Evolutionary conservation across 2,113 vertebrate species (phyloP), one percentile per base, ranked within the genome.

Genomic region (Albula glossodonta): DNA sequence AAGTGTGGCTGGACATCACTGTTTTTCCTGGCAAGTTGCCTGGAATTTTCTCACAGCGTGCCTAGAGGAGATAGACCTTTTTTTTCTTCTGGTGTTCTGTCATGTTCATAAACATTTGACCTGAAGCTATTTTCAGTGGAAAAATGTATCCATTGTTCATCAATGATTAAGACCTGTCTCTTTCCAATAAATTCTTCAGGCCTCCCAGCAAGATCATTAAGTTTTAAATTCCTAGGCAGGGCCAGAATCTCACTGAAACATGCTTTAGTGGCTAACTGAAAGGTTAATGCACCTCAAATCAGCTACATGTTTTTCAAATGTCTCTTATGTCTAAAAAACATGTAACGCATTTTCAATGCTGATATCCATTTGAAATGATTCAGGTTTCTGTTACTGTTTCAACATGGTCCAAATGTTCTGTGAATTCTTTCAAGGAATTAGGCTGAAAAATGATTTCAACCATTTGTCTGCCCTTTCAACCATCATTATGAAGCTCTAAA

Each of bases 11-110:
- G 83, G 74, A 66, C 13, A 70, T 81, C 12, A 3, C 66, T 88
- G 22, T 79, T 88, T 91, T 87, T 92, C 89, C 92, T 93, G 91
- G 91, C 90, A 9, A 13, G 60, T 66, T 78, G 85, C 92, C 91
- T 89, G 82, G 90, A 88, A 25, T 70, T 88, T 81, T 86, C 60
- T 63, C 1, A 48, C 57, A 50, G 84, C 87, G 11, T 85, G 6
- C 83, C 85, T 78, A 83, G 81, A 78, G 66, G 51, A 86, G 81
- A 83, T 83, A 31, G 19, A 70, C 63, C 22, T 74, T 74, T 74
- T 41, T 41, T 41, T 41, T 41, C 31, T 31, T 74, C 70, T 57
- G 53, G 11, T 6, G 19, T 78, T 50, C 78, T 80, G 22, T 53
- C 49, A 52, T 80, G 53, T 85, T 80, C 84, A 60, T 85, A 79